Percentiles rank a stretch among this genome's conserved stretches.
These are phyloP conservation scores for Mesembrinibis cayennensis DNA, from an alignment of 2,113 vertebrate genomes.

Conservation along the genomic window DNA sequence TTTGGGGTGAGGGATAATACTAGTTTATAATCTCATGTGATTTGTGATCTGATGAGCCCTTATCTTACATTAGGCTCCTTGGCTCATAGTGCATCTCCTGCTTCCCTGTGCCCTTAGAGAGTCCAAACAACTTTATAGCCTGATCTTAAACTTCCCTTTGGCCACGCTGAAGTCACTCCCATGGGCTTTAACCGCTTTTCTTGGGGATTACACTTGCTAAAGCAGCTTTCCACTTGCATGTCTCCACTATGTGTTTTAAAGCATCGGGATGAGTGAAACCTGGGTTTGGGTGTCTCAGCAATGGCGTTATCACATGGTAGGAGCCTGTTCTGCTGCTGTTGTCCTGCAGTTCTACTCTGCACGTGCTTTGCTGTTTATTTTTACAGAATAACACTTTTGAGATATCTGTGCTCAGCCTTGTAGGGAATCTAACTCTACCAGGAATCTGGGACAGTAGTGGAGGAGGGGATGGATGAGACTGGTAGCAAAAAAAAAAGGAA, in stretches of 20 bases:
- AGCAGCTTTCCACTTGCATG: not conserved
- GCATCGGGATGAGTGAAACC: not conserved
- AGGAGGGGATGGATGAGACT: not conserved
- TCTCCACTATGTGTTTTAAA: not conserved
- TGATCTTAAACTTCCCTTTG: not conserved
- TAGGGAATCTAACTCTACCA: not conserved
- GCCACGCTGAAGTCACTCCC: not conserved
- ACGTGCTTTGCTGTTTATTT: not conserved
- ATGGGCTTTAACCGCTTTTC: not conserved
- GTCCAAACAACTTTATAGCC: not conserved
- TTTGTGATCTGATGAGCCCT: not conserved
- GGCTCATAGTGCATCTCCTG: not conserved
- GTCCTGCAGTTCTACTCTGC: not conserved
- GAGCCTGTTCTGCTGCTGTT: not conserved
- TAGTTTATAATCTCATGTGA: not conserved
- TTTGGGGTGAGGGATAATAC: not conserved
- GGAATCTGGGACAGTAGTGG: not conserved
- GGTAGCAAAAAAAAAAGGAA: not conserved
- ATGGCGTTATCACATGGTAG: not conserved
- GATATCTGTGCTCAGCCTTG: not conserved
- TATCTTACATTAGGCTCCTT: not conserved
- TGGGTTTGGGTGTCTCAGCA: not conserved
- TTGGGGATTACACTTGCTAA: not conserved
- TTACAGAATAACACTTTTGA: not conserved
- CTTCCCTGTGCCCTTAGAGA: not conserved